These are phyloP conservation scores for Corvus hawaiiensis DNA, from an alignment of 2,113 vertebrate genomes.

Conservation along the genomic window DNA sequence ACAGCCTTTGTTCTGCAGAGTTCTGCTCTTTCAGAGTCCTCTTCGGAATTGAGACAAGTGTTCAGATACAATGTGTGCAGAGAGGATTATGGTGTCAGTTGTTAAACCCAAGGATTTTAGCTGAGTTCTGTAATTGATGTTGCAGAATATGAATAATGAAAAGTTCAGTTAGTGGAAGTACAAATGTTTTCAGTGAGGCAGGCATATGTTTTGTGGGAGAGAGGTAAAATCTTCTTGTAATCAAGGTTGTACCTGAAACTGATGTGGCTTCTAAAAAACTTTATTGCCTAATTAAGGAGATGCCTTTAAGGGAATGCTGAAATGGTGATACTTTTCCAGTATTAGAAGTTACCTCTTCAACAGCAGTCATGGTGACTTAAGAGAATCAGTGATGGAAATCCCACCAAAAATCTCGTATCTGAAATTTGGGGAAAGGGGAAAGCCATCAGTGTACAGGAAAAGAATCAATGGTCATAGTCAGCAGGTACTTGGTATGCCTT, in stretches of 20 bases:
- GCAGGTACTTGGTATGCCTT: neutral
- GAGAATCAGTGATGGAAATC: neutral
- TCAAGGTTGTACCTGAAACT: neutral
- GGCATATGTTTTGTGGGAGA: neutral
- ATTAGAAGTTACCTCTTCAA: neutral
- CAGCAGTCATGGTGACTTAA: neutral
- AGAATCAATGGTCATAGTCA: rapidly evolving
- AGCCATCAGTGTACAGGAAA: neutral
- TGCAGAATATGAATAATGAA: neutral
- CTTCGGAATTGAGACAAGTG: neutral
- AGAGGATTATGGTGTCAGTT: neutral
- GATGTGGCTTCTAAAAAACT: neutral
- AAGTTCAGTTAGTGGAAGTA: neutral
- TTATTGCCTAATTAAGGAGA: neutral
- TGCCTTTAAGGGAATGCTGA: neutral
- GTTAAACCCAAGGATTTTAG: neutral
- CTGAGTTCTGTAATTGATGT: neutral
- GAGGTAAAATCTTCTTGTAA: neutral
- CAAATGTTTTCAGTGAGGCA: neutral
- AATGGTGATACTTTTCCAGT: neutral
- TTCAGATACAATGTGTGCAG: neutral
- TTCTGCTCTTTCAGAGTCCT: neutral
- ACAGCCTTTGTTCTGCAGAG: neutral
- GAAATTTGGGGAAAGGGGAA: neutral
- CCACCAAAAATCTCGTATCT: neutral